Conservation (phyloP, 2,113 vertebrate genomes). For the Neopipo cinnamomea region DNA sequence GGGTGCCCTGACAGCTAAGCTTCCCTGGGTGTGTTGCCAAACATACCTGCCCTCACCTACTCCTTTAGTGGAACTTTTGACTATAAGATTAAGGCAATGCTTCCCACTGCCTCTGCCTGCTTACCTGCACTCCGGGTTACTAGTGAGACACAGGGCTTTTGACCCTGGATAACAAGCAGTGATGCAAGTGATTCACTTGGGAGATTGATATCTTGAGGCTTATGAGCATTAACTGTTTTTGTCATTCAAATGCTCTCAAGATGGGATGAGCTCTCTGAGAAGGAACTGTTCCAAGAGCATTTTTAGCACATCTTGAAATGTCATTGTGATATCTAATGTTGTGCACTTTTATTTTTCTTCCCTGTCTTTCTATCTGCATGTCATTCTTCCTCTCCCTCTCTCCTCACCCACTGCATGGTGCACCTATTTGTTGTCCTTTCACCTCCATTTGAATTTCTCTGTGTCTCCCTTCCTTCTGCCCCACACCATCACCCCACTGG, state of each 20-base stretch:
- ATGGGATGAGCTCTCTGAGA: constrained; percentile 38
- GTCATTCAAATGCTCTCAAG: constrained; percentile 36
- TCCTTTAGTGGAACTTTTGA: constrained; percentile 14
- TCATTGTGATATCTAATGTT: constrained; percentile 75
- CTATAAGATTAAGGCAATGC: constrained; percentile 25
- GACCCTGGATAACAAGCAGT: constrained; percentile 1
- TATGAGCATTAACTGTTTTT: constrained; percentile 37
- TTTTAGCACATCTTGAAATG: constrained; percentile 67
- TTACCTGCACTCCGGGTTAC: constrained; percentile 58
- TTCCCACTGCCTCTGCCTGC: constrained; percentile 63
- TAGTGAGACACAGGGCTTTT: constrained; percentile 26
- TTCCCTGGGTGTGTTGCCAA: constrained; percentile 22
- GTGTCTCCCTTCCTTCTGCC: constrained; percentile 45
- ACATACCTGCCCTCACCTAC: constrained; percentile 12
- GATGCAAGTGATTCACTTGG: constrained; percentile 18
- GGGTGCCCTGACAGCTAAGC: constrained; percentile 43
- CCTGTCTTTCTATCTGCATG: constrained; percentile 71
- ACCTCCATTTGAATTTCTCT: neutral
- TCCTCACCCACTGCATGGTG: constrained; percentile 83
- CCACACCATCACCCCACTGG: constrained; percentile 46
- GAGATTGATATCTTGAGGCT: constrained; percentile 33
- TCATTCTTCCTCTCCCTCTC: constrained; percentile 43
- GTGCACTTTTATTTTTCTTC: constrained; percentile 81
- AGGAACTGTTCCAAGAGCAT: constrained; percentile 64
- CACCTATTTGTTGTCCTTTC: constrained; percentile 39